These are phyloP conservation scores for Urophycis tenuis DNA, from an alignment of 2,797 vertebrate genomes.

Conservation along the genomic window DNA sequence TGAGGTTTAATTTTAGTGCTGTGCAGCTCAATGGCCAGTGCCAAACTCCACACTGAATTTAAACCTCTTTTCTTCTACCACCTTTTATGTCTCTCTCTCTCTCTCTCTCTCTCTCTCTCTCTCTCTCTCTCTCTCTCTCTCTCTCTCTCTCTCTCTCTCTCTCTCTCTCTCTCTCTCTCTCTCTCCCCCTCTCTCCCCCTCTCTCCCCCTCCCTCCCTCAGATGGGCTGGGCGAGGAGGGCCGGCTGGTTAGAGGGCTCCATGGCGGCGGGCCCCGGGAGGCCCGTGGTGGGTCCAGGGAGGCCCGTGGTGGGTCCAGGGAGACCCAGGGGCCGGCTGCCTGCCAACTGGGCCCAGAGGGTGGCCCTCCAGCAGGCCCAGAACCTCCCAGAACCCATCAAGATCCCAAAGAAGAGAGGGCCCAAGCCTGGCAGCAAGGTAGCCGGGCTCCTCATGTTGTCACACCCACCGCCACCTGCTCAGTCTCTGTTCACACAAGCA, in stretches of 20 bases:
- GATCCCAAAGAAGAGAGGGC: slow-evolving; percentile 97
- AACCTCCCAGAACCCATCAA: slow-evolving; percentile 80
- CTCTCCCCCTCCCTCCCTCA: slow-evolving; percentile 27
- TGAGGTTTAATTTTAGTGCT: not conserved
- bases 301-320: slow-evolving; percentile 67
- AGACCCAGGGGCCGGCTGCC: slow-evolving; percentile 70
- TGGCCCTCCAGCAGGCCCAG: slow-evolving; percentile 76
- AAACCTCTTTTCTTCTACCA: not conserved
- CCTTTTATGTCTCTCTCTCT: not conserved
- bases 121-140: not conserved
- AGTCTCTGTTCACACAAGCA: too few species aligned
- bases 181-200: not conserved
- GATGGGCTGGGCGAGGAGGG: slow-evolving; percentile 68
- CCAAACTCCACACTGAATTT: not conserved
- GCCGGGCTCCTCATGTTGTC: not conserved
- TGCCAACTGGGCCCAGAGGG: slow-evolving; percentile 72
- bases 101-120: not conserved
- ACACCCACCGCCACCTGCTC: too few species aligned
- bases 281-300: slow-evolving; percentile 65
- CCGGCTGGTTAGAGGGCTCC: slow-evolving; percentile 66
- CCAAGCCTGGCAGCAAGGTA: slow-evolving; percentile 93
- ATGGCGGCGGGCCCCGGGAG: slow-evolving; percentile 69
- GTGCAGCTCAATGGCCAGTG: not conserved
- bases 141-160: not conserved
- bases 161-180: not conserved